Conservation (phyloP, 2,113 vertebrate genomes). For the Chamaea fasciata region DNA sequence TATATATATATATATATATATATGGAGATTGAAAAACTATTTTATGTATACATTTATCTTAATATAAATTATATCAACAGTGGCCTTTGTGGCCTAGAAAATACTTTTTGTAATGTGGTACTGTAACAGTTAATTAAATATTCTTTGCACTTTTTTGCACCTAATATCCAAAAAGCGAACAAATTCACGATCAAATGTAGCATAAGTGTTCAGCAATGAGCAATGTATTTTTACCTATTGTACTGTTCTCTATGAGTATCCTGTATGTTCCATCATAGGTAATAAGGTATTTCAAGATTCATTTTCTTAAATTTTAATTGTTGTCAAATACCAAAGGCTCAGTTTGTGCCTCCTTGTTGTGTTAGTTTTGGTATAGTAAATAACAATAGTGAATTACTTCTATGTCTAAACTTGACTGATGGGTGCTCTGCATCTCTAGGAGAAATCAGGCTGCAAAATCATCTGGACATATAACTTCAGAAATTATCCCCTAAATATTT, state of each 20-base stretch:
- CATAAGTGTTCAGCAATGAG: slow-evolving; percentile 50
- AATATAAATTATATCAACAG: slow-evolving; percentile 9
- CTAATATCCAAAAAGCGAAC: slow-evolving; percentile 40
- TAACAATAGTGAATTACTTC: not conserved
- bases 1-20: not conserved
- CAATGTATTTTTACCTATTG: slow-evolving; percentile 25
- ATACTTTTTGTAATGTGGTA: slow-evolving; percentile 57
- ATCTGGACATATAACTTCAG: not conserved
- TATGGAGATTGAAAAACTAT: slow-evolving; percentile 31
- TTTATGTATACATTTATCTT: slow-evolving; percentile 51
- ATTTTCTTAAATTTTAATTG: not conserved
- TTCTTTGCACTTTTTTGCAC: slow-evolving; percentile 60
- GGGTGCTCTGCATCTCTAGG: slow-evolving; percentile 6
- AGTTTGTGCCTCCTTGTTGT: not conserved
- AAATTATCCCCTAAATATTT: not conserved
- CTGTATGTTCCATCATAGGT: not conserved
- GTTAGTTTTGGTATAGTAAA: not conserved
- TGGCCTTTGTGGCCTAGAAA: slow-evolving; percentile 26
- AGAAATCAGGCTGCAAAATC: slow-evolving; percentile 10
- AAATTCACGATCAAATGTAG: slow-evolving; percentile 57
- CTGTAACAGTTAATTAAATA: slow-evolving; percentile 47
- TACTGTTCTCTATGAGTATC: slow-evolving; percentile 14
- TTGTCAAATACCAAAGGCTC: slow-evolving; percentile 49
- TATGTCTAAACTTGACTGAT: not conserved
- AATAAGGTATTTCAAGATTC: not conserved